Percentiles rank a stretch among this genome's conserved stretches.
phyloP scores from a whole-genome alignment of 2,888 invertebrate genomes.

The Serripes groenlandicus region DNA sequence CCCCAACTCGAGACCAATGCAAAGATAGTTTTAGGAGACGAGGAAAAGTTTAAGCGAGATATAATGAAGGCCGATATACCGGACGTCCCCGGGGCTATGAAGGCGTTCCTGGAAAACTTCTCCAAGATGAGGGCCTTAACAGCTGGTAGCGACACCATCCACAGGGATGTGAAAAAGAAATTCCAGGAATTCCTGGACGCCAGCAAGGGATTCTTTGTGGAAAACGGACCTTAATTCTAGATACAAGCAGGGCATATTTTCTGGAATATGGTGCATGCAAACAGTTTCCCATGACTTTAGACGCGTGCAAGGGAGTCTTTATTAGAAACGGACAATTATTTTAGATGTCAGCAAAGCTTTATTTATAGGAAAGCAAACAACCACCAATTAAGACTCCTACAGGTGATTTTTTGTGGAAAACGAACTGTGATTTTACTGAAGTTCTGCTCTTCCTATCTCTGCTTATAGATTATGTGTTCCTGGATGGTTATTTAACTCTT shows the following conservation, averaged over 20 bases:
- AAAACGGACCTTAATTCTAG: conserved; percentile 10
- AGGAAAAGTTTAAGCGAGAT: conserved; percentile 72
- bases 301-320: conserved; percentile 75
- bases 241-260: neutral
- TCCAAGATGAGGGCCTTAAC: conserved; percentile 72
- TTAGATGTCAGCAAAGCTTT: neutral
- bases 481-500: neutral
- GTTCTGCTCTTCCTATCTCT: neutral
- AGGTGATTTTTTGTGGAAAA: neutral
- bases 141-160: conserved; percentile 71
- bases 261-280: neutral
- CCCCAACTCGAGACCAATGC: conserved; percentile 74
- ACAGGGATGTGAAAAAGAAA: conserved; percentile 70
- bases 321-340: conserved; percentile 5
- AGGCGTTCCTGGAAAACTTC: conserved; percentile 74
- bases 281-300: conserved; percentile 70
- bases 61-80: conserved; percentile 75
- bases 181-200: conserved; percentile 75
- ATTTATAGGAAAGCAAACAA: neutral
- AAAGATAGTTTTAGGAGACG: conserved; percentile 73
- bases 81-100: conserved; percentile 72
- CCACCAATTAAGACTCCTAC: neutral
- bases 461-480: neutral
- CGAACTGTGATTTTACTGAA: neutral
- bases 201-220: conserved; percentile 72